Conservation (phyloP, 2,797 vertebrate genomes). For the Melanotaenia trifasciata region DNA sequence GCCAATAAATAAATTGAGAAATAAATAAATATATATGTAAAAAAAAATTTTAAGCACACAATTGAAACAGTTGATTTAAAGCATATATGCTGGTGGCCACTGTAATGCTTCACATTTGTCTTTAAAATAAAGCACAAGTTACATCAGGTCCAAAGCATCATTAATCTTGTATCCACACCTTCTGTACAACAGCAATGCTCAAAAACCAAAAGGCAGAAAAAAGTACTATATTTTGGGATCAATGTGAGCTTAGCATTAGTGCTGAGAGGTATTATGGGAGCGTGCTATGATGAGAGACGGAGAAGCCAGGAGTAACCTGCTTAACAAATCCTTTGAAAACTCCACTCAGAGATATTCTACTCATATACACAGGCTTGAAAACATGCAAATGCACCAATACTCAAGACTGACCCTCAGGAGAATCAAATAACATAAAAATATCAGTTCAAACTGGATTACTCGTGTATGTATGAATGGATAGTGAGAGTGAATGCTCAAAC, state of each 20-base stretch:
- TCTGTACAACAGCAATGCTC: constrained; percentile 9
- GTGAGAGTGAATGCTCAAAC: constrained; percentile 25
- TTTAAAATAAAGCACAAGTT: too few species aligned
- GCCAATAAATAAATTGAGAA: background rate
- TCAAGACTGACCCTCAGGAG: background rate
- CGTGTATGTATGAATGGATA: constrained; percentile 12
- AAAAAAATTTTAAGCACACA: background rate
- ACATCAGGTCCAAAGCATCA: background rate
- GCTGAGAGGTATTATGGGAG: constrained; percentile 59
- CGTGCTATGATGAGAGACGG: constrained; percentile 45
- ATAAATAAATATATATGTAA: background rate
- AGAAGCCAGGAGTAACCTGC: constrained; percentile 65
- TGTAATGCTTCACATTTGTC: background rate
- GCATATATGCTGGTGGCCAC: background rate
- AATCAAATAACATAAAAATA: constrained; percentile 45
- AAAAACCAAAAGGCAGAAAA: constrained; percentile 50
- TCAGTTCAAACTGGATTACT: constrained; percentile 46
- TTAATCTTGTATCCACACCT: constrained; percentile 10
- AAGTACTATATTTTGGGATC: constrained; percentile 62
- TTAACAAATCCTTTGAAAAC: constrained; percentile 74
- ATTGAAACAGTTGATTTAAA: background rate
- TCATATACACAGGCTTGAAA: background rate
- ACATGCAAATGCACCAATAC: constrained; percentile 3
- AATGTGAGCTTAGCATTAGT: constrained; percentile 69
- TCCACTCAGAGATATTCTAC: constrained; percentile 29